A percentile compares a stretch with the other conserved stretches of the same genome.
Evolutionary conservation across 2,888 invertebrate species (phyloP).

Genomic region (Philereme transversata): DNA sequence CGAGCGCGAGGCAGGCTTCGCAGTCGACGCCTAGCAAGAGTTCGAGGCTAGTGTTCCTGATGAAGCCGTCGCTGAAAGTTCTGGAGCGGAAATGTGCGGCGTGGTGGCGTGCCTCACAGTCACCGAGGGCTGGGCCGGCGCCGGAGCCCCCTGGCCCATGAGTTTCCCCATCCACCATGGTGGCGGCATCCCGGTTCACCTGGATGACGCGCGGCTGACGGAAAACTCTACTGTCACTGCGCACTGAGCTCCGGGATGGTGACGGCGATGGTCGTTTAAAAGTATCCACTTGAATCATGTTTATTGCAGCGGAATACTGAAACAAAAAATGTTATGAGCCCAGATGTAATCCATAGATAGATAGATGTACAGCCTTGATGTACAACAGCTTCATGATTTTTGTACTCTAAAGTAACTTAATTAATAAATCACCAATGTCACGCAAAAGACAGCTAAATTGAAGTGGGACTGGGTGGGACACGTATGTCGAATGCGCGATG

Average conservation of each 20-base stretch:
- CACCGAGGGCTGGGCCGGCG: conserved; percentile 41
- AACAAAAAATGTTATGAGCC: conserved; percentile 9
- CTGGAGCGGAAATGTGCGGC: conserved; percentile 74
- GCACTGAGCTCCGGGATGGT: conserved; percentile 74
- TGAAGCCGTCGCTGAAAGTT: conserved; percentile 80
- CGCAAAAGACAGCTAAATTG: no score
- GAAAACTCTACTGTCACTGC: conserved; percentile 72
- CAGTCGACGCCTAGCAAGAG: conserved; percentile 79
- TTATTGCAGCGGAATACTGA: conserved; percentile 32
- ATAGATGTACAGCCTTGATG: no score
- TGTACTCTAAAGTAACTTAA: no score
- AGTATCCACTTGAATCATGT: conserved; percentile 76
- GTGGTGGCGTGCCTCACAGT: conserved; percentile 66
- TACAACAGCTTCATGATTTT: no score
- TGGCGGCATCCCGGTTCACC: conserved; percentile 79
- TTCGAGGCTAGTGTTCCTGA: conserved; percentile 78
- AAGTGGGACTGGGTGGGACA: no score
- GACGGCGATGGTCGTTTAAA: conserved; percentile 79
- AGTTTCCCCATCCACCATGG: conserved; percentile 76
- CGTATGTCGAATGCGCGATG: no score
- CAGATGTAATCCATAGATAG: background rate
- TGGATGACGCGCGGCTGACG: conserved; percentile 79
- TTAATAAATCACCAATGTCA: no score
- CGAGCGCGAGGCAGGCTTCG: conserved; percentile 77
- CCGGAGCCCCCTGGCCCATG: conserved; percentile 38